Percentiles rank a stretch among this genome's conserved stretches.
Conservation (phyloP, 1,140 invertebrate species). For the Drosophila eugracilis region DNA sequence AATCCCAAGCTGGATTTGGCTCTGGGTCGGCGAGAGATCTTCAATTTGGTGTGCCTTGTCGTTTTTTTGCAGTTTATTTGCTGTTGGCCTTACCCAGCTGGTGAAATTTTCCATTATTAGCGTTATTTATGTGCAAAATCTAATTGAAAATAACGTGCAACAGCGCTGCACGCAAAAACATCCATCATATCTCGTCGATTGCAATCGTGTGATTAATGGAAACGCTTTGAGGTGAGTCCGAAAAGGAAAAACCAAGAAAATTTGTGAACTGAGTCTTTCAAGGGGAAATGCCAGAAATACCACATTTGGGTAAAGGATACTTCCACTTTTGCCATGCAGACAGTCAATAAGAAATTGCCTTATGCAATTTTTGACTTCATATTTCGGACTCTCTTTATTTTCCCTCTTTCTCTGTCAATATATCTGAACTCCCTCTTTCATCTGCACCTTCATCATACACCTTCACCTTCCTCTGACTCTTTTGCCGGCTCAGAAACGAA, state of each 20-base stretch:
- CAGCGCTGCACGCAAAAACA: slow-evolving; percentile 25
- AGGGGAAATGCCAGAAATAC: background rate
- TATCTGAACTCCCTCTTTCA: slow-evolving; percentile 24
- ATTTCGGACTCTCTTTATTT: background rate
- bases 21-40: slow-evolving; percentile 25
- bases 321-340: background rate
- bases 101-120: slow-evolving; percentile 62
- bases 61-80: slow-evolving; percentile 46
- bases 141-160: slow-evolving; percentile 66
- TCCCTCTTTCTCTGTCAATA: slow-evolving; percentile 17
- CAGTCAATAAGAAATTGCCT: background rate
- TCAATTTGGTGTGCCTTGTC: slow-evolving; percentile 43
- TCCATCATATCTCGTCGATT: slow-evolving; percentile 37
- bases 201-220: slow-evolving; percentile 42
- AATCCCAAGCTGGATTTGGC: slow-evolving; percentile 33
- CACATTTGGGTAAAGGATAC: background rate
- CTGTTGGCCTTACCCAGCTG: slow-evolving; percentile 32
- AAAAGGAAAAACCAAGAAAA: slow-evolving; percentile 15
- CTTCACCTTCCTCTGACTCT: slow-evolving; percentile 14
- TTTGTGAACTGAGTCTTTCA: slow-evolving; percentile 14
- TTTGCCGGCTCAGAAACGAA: slow-evolving; percentile 26
- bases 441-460: slow-evolving; percentile 8
- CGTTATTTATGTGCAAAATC: slow-evolving; percentile 55
- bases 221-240: slow-evolving; percentile 51
- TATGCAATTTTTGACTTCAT: slow-evolving; percentile 41